Evolutionary conservation across 92 coral and sea anemone species (phyloP), one percentile per base, ranked within the genome.

Genomic region (Paramuricea clavata): DNA sequence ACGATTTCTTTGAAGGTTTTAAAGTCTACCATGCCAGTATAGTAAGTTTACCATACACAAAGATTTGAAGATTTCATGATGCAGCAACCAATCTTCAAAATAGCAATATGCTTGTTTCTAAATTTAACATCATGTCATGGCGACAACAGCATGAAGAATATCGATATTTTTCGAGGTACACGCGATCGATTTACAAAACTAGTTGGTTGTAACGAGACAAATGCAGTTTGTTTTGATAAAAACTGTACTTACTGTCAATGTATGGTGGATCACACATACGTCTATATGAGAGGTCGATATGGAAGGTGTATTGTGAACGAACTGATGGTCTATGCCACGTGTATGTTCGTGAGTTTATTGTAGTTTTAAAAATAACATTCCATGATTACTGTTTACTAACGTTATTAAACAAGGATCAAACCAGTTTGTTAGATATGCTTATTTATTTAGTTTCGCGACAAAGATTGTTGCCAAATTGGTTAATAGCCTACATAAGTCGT

Each of bases 201-300:
- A 13, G 36, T 28, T 11, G 15, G 21, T 65, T 28, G 72, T 65
- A 19, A 27, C 19, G 41, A 11, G 39, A 11, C 41, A 19, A 65
- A 31, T 16, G 72, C 72, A 27, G 17, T 28, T 13, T 65, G 72
- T 65, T 28, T 30, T 16, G 39, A 65, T 26, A 12, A 19, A 28
- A 26, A 12, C 39, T 65, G 72, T 19, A 12, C 16, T 3, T 65
- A 28, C 41, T 65, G 72, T 65, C 41, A 65, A 32, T 65, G 72
- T 31, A 31, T 11, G 35, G 35, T 30, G 72, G 36, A 49, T 25
- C 62, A 44, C 2, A 74, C 81, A 2, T 74, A 16, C 21, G 30
- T 74, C 28, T 35, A 28, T 17, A 74, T 39, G 12, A 74, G 81
- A 49, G 81, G 61, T 0, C 57, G 44, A 74, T 74, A 74, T 44